Percentiles rank a stretch among this genome's conserved stretches.
These are phyloP conservation scores for Lacerta agilis DNA, from an alignment of 2,797 vertebrate species.

Conservation along the genomic window DNA sequence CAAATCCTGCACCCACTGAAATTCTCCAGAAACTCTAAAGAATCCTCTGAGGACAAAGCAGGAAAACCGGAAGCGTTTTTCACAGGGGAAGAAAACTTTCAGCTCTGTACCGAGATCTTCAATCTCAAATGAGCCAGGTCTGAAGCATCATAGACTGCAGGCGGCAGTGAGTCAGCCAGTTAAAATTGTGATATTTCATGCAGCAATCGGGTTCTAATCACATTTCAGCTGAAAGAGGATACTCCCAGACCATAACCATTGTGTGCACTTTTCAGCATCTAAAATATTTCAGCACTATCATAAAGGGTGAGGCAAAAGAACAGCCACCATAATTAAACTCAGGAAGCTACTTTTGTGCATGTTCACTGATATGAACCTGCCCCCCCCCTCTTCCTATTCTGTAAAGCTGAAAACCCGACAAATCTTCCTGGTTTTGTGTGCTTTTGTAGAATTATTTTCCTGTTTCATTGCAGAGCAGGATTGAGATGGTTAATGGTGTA, in stretches of 20 bases:
- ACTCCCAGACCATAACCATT: not conserved
- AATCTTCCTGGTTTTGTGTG: slow-evolving; percentile 30
- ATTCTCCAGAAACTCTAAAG: too few relatives aligned
- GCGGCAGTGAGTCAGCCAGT: too few relatives aligned
- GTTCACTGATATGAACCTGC: not conserved
- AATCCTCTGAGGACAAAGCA: too few relatives aligned
- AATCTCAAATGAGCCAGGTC: too few relatives aligned
- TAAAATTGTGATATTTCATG: too few relatives aligned
- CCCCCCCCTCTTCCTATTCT: not conserved
- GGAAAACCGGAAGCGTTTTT: too few relatives aligned
- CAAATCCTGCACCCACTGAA: too few relatives aligned
- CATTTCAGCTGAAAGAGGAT: too few relatives aligned
- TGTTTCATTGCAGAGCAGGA: slow-evolving; percentile 84
- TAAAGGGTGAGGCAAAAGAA: not conserved
- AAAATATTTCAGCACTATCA: not conserved
- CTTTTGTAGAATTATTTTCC: slow-evolving; percentile 41
- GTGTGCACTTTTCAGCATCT: not conserved
- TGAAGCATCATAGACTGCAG: too few relatives aligned
- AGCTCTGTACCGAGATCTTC: too few relatives aligned
- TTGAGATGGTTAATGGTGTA: slow-evolving; percentile 89
- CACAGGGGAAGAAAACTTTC: too few relatives aligned
- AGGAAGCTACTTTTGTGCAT: not conserved
- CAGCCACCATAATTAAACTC: not conserved
- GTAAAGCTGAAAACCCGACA: not conserved
- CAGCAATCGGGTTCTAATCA: too few relatives aligned